These are phyloP conservation scores for Rhynchotus rufescens DNA, from an alignment of 2,797 vertebrate genomes.

Conservation along the genomic window DNA sequence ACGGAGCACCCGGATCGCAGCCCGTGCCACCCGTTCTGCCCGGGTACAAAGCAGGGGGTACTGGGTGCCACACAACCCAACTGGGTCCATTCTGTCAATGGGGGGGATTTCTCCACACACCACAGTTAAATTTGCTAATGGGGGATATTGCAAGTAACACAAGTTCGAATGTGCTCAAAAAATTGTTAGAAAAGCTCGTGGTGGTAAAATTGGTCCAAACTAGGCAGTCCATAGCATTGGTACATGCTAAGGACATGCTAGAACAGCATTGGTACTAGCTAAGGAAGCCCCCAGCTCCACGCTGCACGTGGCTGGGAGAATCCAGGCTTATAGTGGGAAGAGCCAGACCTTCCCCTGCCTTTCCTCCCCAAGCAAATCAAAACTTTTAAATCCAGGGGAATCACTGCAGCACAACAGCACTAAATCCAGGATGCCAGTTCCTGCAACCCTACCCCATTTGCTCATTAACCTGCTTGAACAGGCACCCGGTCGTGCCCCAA, in stretches of 20 bases:
- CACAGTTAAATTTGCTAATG: neutral
- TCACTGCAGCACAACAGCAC: neutral
- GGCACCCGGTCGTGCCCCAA: neutral
- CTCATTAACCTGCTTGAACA: neutral
- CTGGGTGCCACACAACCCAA: neutral
- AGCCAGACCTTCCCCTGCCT: neutral
- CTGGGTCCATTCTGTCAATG: neutral
- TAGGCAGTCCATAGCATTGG: neutral
- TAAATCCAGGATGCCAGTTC: neutral
- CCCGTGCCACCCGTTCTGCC: accelerated
- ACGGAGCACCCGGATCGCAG: neutral
- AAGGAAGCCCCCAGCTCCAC: neutral
- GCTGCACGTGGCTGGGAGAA: too few species aligned
- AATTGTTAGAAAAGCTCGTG: neutral
- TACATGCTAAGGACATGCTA: neutral
- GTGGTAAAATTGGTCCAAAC: neutral
- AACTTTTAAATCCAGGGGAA: neutral
- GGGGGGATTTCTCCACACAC: neutral
- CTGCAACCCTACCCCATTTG: neutral
- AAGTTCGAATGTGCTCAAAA: neutral
- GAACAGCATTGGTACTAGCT: neutral
- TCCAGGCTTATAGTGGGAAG: too few species aligned
- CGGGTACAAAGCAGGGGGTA: neutral
- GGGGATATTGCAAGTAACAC: neutral
- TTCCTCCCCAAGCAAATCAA: neutral